A percentile compares a stretch with the other conserved stretches of the same genome.
These are phyloP conservation scores for Pedetes capensis DNA, from an alignment of 2,113 vertebrate species.

Conservation along the genomic window DNA sequence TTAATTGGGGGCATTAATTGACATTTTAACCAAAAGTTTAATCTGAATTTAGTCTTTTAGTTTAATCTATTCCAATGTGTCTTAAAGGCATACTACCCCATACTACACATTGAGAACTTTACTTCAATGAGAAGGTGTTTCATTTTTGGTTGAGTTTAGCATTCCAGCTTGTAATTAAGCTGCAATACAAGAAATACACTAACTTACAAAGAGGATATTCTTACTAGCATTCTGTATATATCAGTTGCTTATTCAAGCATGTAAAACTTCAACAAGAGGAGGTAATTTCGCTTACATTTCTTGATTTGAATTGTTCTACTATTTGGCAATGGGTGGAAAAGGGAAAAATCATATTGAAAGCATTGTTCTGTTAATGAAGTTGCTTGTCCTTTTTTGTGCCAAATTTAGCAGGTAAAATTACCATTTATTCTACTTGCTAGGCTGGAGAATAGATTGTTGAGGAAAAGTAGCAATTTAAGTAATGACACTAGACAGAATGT, in stretches of 20 bases:
- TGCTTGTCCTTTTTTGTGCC: slow-evolving; percentile 78
- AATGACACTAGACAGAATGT: slow-evolving; percentile 72
- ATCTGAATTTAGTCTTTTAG: not conserved
- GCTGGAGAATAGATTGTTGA: slow-evolving; percentile 64
- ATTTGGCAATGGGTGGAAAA: slow-evolving; percentile 75
- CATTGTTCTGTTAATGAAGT: slow-evolving; percentile 80
- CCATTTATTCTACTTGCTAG: slow-evolving; percentile 71
- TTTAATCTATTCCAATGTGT: not conserved
- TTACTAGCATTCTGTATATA: slow-evolving; percentile 51
- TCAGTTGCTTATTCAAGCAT: slow-evolving; percentile 77
- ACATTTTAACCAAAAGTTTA: not conserved
- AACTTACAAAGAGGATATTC: slow-evolving; percentile 18
- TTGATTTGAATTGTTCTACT: slow-evolving; percentile 80
- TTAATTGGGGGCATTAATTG: not conserved
- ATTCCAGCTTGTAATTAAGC: slow-evolving; percentile 48
- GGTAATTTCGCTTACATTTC: slow-evolving; percentile 79
- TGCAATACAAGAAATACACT: slow-evolving; percentile 22
- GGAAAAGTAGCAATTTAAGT: slow-evolving; percentile 78
- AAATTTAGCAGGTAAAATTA: slow-evolving; percentile 81
- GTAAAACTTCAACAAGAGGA: slow-evolving; percentile 74
- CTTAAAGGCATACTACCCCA: not conserved
- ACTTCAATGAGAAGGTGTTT: not conserved
- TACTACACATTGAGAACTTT: not conserved
- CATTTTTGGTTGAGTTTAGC: slow-evolving; percentile 35
- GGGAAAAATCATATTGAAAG: slow-evolving; percentile 79